Percentiles rank a stretch among this genome's conserved stretches.
These are phyloP conservation scores for Zenarchopterus dispar DNA, from an alignment of 2,797 vertebrate species.

Conservation along the genomic window DNA sequence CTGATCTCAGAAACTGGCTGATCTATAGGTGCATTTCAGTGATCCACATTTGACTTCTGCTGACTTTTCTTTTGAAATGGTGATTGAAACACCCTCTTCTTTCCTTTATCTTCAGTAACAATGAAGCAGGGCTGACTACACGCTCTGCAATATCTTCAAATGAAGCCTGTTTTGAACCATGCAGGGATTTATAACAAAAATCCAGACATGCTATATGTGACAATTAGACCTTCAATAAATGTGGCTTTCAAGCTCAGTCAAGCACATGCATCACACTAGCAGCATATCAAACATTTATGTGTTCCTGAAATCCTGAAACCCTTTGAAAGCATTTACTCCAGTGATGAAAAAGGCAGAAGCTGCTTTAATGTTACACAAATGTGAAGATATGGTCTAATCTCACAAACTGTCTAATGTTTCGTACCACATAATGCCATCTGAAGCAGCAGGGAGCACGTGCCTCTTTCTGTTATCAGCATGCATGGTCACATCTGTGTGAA, in stretches of 20 bases:
- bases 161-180: slow-evolving; percentile 34
- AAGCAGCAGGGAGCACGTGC: slow-evolving; percentile 11
- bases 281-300: slow-evolving; percentile 70
- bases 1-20: background rate
- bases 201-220: slow-evolving; percentile 48
- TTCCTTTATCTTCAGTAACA: slow-evolving; percentile 56
- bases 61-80: background rate
- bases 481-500: slow-evolving; percentile 48
- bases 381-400: slow-evolving; percentile 28
- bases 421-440: slow-evolving; percentile 14
- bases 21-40: background rate
- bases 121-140: too few species aligned
- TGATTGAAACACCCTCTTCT: slow-evolving; percentile 25
- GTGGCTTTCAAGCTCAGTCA: slow-evolving; percentile 49
- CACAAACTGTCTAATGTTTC: slow-evolving; percentile 40
- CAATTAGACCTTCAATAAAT: slow-evolving; percentile 71
- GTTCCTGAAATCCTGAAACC: slow-evolving; percentile 50
- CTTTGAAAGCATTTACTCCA: slow-evolving; percentile 52
- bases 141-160: slow-evolving; percentile 20
- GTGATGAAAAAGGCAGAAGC: slow-evolving; percentile 39
- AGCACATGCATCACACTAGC: slow-evolving; percentile 45
- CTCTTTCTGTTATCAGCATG: slow-evolving; percentile 41
- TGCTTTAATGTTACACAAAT: slow-evolving; percentile 43
- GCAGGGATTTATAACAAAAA: slow-evolving; percentile 55
- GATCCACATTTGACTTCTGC: background rate